Evolutionary conservation across 2,797 vertebrate genomes (phyloP).

Genomic region (Eospalax fontanierii): DNA sequence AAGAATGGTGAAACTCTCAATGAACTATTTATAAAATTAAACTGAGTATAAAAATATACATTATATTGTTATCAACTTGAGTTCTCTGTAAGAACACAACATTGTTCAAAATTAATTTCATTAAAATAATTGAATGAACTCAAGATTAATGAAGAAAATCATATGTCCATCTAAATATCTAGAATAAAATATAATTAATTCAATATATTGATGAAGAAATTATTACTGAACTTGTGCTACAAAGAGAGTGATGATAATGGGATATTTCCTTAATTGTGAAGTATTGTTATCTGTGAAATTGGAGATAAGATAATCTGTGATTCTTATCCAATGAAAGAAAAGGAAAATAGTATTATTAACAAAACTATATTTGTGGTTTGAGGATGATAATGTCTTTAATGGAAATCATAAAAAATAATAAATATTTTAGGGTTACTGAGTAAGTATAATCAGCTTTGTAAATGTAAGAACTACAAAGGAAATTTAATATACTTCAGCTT

Average conservation of each 20-base stretch:
- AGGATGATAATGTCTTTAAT: neutral
- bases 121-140: neutral
- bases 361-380: neutral
- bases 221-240: neutral
- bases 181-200: neutral
- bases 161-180: neutral
- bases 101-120: neutral
- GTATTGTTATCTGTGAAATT: neutral
- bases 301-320: neutral
- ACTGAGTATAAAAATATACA: neutral
- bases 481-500: neutral
- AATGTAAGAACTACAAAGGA: neutral
- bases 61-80: neutral
- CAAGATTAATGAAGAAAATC: neutral
- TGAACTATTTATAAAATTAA: neutral
- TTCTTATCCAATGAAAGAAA: neutral
- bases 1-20: neutral
- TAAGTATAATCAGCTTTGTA: neutral
- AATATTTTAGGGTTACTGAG: neutral
- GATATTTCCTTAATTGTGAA: neutral
- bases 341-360: neutral
- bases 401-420: neutral
- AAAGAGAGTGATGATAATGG: neutral
- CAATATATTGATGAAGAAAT: neutral
- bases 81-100: neutral